Base-by-base conservation (phyloP, 1,140 invertebrate species). In the Ganaspis sp. region DNA sequence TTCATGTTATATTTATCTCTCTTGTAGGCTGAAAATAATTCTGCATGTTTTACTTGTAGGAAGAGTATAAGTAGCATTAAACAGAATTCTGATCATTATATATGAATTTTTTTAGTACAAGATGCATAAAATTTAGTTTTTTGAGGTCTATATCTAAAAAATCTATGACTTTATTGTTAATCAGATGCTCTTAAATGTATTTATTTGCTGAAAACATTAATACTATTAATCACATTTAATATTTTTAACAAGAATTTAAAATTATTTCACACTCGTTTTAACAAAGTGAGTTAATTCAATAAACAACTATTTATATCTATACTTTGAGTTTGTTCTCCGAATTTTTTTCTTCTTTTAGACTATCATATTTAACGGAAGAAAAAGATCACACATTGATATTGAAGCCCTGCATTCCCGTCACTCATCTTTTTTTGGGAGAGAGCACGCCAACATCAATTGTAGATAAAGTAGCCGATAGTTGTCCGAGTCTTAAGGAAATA, bases 341-440 rank as follows among this genome's bases (percentile, higher is more conserved):
- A 45, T 4, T 73, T 53, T 34, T 64, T 73, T 34, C 37, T 21
- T 26, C 54, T 64, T 76, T 19, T 73, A 89, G 90, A 79, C 83
- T 83, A 12, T 86, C 85, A 19, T 88, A 90, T 70, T 78, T 90
- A 75, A 87, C 87, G 3, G 84, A 88, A 9, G 86, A 88, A 40
- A 83, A 87, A n/a, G 88, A 90, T 54, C 87, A 85, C 29, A 81
- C 86, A 4, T 54, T 70, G 6, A 73, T 91, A 0, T 79, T 91
- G 2, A 78, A 79, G 1, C 70, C 85, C 0, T 77, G 86, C 45
- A 72, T 89, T 15, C 90, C 90, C 19, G 77, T 90, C 11, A 91
- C 90, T 9, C 89, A 91, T 69, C 75, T 91, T 4, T 90, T 88
- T 64, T 85, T 91, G n/a, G 88, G 88, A 9, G 88, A 90, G 42